Conservation (phyloP, 2,797 vertebrate species). For the Pseudotriccus pelzelni region DNA sequence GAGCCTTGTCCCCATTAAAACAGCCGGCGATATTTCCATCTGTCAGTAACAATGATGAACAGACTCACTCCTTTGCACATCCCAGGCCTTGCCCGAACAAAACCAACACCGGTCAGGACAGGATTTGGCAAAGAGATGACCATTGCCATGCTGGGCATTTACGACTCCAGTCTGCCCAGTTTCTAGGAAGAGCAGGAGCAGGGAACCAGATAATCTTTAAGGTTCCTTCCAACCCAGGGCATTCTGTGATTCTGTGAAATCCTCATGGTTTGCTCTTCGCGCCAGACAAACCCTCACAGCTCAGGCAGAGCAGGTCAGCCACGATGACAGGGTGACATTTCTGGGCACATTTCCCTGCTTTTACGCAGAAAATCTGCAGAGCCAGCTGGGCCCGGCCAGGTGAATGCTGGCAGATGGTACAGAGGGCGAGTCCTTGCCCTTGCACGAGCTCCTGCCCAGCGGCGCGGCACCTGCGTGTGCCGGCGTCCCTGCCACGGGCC, state of each 20-base stretch:
- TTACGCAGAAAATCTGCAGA: background rate
- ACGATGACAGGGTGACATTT: background rate
- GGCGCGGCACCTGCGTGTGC: fast-evolving
- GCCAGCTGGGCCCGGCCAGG: background rate
- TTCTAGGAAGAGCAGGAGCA: background rate
- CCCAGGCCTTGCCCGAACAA: background rate
- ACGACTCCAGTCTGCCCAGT: background rate
- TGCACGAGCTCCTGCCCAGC: background rate
- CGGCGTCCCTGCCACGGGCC: background rate
- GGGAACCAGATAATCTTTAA: background rate
- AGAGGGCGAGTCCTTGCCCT: background rate
- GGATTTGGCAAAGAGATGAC: background rate
- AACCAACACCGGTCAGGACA: background rate
- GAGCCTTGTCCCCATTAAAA: slow-evolving; percentile 39
- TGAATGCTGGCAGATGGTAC: background rate
- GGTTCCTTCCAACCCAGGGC: background rate
- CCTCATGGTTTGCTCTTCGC: background rate
- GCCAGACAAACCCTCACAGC: background rate
- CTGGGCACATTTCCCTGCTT: background rate
- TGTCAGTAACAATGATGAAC: background rate
- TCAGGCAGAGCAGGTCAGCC: background rate
- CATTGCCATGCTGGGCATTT: background rate
- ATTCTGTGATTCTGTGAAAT: background rate
- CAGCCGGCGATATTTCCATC: slow-evolving; percentile 7
- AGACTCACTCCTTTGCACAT: background rate